Percentiles rank a stretch among this genome's conserved stretches.
phyloP scores from a whole-genome alignment of 2,888 invertebrate species.

The Minunthozetes semirufus region DNA sequence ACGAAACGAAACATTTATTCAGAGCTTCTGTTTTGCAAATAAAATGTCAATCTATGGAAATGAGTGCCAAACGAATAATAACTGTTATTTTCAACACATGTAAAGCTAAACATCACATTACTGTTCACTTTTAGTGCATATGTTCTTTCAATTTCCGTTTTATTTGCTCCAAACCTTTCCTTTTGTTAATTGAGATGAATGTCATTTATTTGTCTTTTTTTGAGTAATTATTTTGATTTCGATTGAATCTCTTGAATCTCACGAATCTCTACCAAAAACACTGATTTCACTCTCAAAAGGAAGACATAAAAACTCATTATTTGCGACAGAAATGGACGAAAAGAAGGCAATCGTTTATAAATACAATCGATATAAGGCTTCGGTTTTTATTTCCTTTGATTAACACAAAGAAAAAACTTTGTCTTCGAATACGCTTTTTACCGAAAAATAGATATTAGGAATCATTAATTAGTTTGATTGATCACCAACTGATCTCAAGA shows the following conservation, averaged over 20 bases:
- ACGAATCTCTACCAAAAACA: neutral
- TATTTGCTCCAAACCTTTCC: neutral
- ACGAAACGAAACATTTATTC: constrained; percentile 15
- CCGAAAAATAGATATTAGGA: neutral
- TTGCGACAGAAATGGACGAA: no score
- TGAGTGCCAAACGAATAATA: neutral
- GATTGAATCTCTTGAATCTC: neutral
- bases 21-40: constrained; percentile 8
- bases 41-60: neutral
- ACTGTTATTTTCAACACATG: constrained; percentile 5
- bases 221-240: constrained; percentile 3
- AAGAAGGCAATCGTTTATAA: no score
- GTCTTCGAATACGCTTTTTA: neutral
- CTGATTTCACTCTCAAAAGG: neutral
- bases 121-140: neutral
- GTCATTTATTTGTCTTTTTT: constrained; percentile 7
- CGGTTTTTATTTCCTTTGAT: neutral
- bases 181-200: constrained; percentile 22
- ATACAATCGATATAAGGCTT: no score
- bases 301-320: neutral
- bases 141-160: constrained; percentile 21
- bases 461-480: constrained; percentile 12
- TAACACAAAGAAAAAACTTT: neutral
- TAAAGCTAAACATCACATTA: neutral
- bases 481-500: neutral